Percentiles rank a stretch among this genome's conserved stretches.
Conservation (phyloP, 2,888 invertebrate species). For the Caenorhabditis japonica region DNA sequence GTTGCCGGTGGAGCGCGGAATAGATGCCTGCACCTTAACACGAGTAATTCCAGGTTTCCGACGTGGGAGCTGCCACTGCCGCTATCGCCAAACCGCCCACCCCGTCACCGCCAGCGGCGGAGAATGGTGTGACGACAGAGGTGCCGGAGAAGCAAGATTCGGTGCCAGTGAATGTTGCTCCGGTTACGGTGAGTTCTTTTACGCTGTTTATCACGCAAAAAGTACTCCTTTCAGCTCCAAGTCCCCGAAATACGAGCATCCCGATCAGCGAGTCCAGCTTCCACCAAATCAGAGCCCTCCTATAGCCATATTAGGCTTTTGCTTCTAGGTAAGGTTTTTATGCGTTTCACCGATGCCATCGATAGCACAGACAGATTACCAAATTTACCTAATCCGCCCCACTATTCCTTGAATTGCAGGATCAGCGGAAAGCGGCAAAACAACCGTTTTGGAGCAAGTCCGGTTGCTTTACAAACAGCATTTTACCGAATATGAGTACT, state of each 20-base stretch:
- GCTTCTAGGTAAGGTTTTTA: slow-evolving; percentile 32
- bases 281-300: slow-evolving; percentile 15
- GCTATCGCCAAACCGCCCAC: slow-evolving; percentile 1
- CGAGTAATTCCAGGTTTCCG: slow-evolving; percentile 15
- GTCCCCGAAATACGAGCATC: slow-evolving; percentile 35
- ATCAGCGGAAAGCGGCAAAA: slow-evolving; percentile 71
- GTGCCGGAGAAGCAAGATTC: slow-evolving; percentile 23
- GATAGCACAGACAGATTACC: too few species aligned
- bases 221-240: slow-evolving; percentile 23
- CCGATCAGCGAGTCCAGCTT: slow-evolving; percentile 20
- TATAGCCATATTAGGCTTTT: slow-evolving; percentile 25
- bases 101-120: not conserved
- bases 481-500: slow-evolving; percentile 65
- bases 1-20: too few species aligned
- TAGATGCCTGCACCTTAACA: too few species aligned
- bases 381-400: not conserved
- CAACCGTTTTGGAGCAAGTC: slow-evolving; percentile 69
- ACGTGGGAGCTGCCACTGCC: slow-evolving; percentile 5
- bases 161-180: slow-evolving; percentile 18
- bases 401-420: slow-evolving; percentile 54
- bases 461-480: slow-evolving; percentile 59
- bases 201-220: not conserved
- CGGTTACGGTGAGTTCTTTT: slow-evolving; percentile 28
- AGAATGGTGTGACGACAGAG: slow-evolving; percentile 6
- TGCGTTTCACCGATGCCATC: too few species aligned